Evolutionary conservation across 64 coral and sea anemone genomes (phyloP).

Genomic region (Acropora tenuis): DNA sequence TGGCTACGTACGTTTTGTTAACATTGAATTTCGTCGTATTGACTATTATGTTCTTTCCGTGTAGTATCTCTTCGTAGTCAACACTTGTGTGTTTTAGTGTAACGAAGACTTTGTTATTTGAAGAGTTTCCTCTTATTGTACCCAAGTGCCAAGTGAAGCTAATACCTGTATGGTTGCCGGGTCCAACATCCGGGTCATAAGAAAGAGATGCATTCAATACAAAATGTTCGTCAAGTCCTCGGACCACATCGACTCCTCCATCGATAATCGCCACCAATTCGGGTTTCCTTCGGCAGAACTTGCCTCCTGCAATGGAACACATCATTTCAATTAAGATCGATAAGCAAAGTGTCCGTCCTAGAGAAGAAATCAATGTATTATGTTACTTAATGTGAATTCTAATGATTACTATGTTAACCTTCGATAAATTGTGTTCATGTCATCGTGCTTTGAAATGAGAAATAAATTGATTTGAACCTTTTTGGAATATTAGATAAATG

Average conservation of each 20-base stretch:
- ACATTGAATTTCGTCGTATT: not conserved
- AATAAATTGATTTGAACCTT: too few species aligned
- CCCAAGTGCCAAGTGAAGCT: conserved; percentile 40
- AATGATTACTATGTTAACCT: too few species aligned
- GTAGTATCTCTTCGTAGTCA: not conserved
- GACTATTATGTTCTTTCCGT: not conserved
- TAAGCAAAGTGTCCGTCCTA: too few species aligned
- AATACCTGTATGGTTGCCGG: conserved; percentile 11
- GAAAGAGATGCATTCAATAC: conserved; percentile 17
- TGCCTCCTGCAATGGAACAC: not conserved
- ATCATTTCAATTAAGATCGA: too few species aligned
- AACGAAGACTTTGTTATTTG: not conserved
- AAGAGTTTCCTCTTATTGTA: not conserved
- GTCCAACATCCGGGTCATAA: conserved; percentile 57
- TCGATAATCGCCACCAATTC: conserved; percentile 1
- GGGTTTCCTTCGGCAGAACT: conserved; percentile 13
- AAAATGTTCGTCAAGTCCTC: not conserved
- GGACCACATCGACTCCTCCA: conserved; percentile 4
- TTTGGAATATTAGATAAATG: too few species aligned
- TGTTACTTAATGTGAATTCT: too few species aligned
- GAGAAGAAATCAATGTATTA: too few species aligned
- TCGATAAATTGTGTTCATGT: too few species aligned
- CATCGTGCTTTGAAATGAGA: too few species aligned
- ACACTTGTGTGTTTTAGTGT: not conserved
- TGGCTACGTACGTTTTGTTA: conserved; percentile 5